phyloP scores from a whole-genome alignment of 2,797 vertebrate species.

The Gobionotothen gibberifrons region DNA sequence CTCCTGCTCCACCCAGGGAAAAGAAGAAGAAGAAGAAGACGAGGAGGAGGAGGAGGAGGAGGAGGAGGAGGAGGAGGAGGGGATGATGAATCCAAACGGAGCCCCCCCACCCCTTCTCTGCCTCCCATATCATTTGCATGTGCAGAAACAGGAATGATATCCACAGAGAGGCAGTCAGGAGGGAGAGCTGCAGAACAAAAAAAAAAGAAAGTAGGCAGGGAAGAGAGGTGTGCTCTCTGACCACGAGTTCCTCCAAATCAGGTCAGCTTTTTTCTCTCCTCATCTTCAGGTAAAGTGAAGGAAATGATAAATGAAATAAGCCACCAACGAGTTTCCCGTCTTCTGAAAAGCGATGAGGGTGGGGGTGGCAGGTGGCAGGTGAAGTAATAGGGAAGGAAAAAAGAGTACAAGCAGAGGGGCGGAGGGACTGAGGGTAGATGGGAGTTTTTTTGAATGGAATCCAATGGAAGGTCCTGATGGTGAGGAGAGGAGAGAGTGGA shows the following conservation, averaged over 20 bases:
- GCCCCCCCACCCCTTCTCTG: neutral
- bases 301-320: slow-evolving; percentile 70
- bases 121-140: slow-evolving; percentile 78
- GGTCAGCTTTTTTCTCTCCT: slow-evolving; percentile 58
- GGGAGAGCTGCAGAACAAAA: slow-evolving; percentile 62
- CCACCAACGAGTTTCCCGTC: slow-evolving; percentile 74
- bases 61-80: slow-evolving; percentile 33
- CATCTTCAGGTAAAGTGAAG: slow-evolving; percentile 53
- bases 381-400: slow-evolving; percentile 34
- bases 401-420: slow-evolving; percentile 34
- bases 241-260: slow-evolving; percentile 55
- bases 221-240: slow-evolving; percentile 53
- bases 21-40: slow-evolving; percentile 58
- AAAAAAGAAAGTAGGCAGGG: slow-evolving; percentile 32
- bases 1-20: slow-evolving; percentile 69
- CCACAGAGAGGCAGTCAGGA: slow-evolving; percentile 74
- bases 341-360: slow-evolving; percentile 40
- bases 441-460: slow-evolving; percentile 87
- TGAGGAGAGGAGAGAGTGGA: slow-evolving; percentile 75
- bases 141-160: slow-evolving; percentile 79
- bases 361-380: slow-evolving; percentile 36
- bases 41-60: slow-evolving; percentile 30
- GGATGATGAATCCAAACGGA: slow-evolving; percentile 31
- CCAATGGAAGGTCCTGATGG: slow-evolving; percentile 87
- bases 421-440: slow-evolving; percentile 32